These are phyloP conservation scores for Lasioglossum albipes DNA, from an alignment of 1,140 invertebrate genomes.

Conservation along the genomic window DNA sequence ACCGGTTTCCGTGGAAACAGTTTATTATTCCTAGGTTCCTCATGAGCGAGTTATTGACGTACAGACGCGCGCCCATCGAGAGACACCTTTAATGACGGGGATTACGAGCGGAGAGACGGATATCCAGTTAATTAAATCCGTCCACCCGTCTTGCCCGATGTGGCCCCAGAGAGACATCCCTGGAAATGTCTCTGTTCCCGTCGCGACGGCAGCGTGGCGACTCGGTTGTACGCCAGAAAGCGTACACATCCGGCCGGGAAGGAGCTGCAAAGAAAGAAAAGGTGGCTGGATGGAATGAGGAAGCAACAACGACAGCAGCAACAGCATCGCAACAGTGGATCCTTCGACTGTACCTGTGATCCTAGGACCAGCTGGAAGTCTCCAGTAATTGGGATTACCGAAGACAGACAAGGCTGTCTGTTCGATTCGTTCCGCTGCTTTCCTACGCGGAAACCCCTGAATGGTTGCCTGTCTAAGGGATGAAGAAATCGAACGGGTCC, in stretches of 20 bases:
- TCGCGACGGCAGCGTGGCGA: not conserved
- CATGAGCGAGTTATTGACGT: not conserved
- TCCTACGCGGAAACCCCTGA: constrained; percentile 32
- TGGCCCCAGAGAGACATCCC: constrained; percentile 6
- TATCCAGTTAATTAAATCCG: constrained; percentile 63
- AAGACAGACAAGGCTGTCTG: constrained; percentile 38
- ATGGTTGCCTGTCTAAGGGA: not conserved
- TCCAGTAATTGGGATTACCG: constrained; percentile 64
- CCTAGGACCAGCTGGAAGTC: constrained; percentile 43
- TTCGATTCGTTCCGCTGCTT: constrained; percentile 53
- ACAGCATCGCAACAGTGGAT: constrained; percentile 4
- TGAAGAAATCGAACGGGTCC: not conserved
- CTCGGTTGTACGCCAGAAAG: constrained; percentile 45
- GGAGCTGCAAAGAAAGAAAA: constrained; percentile 61
- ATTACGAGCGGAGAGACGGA: constrained; percentile 31
- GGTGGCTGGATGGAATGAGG: constrained; percentile 49
- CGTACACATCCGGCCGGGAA: constrained; percentile 55
- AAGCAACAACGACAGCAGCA: constrained; percentile 1
- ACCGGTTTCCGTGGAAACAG: not conserved
- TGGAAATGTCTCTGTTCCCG: constrained; percentile 52
- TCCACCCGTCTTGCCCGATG: not conserved
- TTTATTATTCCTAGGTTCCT: not conserved
- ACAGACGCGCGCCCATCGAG: not conserved
- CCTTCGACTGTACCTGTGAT: constrained; percentile 60
- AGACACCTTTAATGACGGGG: constrained; percentile 34